phyloP scores from a whole-genome alignment of 2,113 vertebrate genomes.

The Protobothrops flavoviridis region DNA sequence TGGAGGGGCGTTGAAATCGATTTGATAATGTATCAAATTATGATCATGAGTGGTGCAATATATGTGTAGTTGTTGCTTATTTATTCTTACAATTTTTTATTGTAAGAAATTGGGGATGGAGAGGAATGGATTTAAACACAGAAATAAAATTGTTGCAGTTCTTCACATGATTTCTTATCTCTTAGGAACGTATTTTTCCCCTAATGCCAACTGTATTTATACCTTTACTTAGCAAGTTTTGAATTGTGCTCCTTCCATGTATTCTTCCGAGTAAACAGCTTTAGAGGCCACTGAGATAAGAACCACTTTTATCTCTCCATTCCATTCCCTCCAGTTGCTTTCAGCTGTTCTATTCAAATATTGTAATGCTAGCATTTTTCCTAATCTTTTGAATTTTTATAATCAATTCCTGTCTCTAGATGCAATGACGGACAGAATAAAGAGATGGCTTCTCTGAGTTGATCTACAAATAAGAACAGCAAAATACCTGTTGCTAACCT shows the following conservation, averaged over 20 bases:
- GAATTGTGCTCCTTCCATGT: conserved; percentile 3
- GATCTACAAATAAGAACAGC: conserved; percentile 2
- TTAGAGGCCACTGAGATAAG: conserved; percentile 38
- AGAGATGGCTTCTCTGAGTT: conserved; percentile 12
- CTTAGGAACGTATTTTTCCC: not conserved
- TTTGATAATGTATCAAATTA: not conserved
- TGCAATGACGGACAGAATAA: conserved; percentile 26
- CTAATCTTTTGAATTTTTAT: conserved; percentile 36
- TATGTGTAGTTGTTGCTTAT: not conserved
- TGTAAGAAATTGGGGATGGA: not conserved
- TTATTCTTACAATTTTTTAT: not conserved
- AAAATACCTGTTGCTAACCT: not conserved
- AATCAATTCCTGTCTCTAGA: conserved; percentile 26
- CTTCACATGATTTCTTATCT: not conserved
- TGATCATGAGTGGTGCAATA: not conserved
- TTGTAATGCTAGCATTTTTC: not conserved
- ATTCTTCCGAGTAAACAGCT: conserved; percentile 26
- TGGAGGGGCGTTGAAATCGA: too few relatives aligned
- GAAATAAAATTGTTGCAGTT: not conserved
- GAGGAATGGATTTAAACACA: not conserved
- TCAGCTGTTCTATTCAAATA: conserved; percentile 30
- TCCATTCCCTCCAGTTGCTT: conserved; percentile 30
- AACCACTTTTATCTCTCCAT: conserved; percentile 13
- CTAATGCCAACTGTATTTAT: conserved; percentile 3
- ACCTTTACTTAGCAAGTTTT: conserved; percentile 13